Conservation (phyloP, 1,140 invertebrate species). For the Drosophila serrata region DNA sequence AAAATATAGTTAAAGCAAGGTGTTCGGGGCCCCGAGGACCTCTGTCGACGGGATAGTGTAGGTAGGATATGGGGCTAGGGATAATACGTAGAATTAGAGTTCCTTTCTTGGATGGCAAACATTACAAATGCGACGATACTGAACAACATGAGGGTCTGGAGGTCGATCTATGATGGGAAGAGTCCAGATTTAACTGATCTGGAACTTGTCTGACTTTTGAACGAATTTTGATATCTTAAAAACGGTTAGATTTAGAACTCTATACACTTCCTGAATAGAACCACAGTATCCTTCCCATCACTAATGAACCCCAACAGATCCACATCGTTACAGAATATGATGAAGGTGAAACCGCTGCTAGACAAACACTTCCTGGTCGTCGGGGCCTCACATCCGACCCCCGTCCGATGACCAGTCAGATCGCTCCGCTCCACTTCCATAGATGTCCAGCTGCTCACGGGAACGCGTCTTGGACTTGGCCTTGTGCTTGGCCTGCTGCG, state of each 20-base stretch:
- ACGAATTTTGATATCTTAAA: not conserved
- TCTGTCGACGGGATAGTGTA: conserved; percentile 9
- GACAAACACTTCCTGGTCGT: conserved; percentile 62
- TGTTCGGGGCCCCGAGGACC: conserved; percentile 17
- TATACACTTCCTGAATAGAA: not conserved
- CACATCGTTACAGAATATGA: conserved; percentile 15
- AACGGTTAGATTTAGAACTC: conserved; percentile 13
- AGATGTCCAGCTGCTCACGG: conserved; percentile 68
- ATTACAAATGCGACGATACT: conserved; percentile 67
- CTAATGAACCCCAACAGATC: conserved; percentile 14
- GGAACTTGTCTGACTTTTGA: not conserved
- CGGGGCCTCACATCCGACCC: conserved; percentile 71
- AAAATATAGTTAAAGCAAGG: conserved; percentile 78
- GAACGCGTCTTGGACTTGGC: conserved; percentile 67
- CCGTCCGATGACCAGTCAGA: conserved; percentile 72
- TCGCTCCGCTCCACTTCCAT: conserved; percentile 50
- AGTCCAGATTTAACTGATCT: not conserved
- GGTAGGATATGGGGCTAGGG: conserved; percentile 14
- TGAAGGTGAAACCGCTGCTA: conserved; percentile 59
- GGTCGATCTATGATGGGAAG: not conserved
- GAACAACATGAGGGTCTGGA: conserved; percentile 24
- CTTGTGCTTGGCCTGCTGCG: conserved; percentile 61
- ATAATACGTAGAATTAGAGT: conserved; percentile 35
- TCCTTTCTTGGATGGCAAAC: conserved; percentile 71
- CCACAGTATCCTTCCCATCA: not conserved